Evolutionary conservation across 2,113 vertebrate species (phyloP), one percentile per base, ranked within the genome.

Genomic region (Gnathochromis pfefferi): DNA sequence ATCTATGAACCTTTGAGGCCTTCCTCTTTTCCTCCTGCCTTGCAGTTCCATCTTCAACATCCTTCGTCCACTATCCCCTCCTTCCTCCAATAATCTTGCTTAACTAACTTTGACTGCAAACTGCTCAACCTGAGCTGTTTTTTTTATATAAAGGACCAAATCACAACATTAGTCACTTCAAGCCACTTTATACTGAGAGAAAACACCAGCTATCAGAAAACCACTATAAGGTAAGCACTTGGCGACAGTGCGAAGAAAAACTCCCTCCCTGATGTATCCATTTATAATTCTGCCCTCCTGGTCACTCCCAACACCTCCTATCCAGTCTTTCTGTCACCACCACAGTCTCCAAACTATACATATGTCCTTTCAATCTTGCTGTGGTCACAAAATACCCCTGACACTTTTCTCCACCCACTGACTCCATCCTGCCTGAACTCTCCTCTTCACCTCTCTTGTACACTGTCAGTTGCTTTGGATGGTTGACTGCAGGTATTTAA

Each of bases 51-150:
- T 38, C 10, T 65, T 65, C 58, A 63, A 63, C 16, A 63, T 0
- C 16, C 17, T 38, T 11, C 7, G 1, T 28, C 28, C 28, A 38
- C 31, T 35, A 65, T 65, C 60, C 0, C 0, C 54, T n/a, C 60
- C 60, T n/a, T 35, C 19, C 33, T 38, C 19, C 33, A 21, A n/a
- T 35, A 38, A 35, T 33, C 10, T 38, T 38, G 60, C 33, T 35
- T 38, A 35, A n/a, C 17, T n/a, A 65, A 65, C 33, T 38, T 38
- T 7, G 60, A 40, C 19, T 68, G 16, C 11, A 38, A 68, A 38
- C 19, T 38, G 33, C 19, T 40, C 19, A 38, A 13, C 63, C 63
- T 38, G 31, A 13, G 6, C 0, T 7, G 9, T 14, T 26, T 57
- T 53, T 53, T 57, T 14, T 31, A 26, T 26, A 57, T 28, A 0